These are phyloP conservation scores for Anthophora plumipes DNA, from an alignment of 2,888 invertebrate genomes.

Conservation along the genomic window DNA sequence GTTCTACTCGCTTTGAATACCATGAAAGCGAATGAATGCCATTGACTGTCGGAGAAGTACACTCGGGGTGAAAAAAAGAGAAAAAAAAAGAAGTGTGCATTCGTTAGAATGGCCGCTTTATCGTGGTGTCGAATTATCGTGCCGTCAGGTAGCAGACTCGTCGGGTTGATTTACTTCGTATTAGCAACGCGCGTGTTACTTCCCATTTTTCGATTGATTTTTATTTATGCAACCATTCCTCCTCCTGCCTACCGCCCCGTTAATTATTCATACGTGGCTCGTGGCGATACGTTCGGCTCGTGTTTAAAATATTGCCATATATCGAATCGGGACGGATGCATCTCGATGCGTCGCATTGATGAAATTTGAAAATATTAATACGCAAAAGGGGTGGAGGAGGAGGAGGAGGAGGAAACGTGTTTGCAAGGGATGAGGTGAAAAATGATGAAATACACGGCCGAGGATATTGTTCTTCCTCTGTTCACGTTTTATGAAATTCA, in stretches of 20 bases:
- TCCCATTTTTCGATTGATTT: background rate
- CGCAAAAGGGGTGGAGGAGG: too few species aligned
- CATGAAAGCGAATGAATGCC: constrained; percentile 57
- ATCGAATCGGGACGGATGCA: too few species aligned
- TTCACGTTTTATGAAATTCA: background rate
- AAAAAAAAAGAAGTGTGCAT: background rate
- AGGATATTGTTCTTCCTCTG: background rate
- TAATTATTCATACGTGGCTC: background rate
- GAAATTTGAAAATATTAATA: background rate
- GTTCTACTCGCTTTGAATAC: constrained; percentile 59
- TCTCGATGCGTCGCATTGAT: constrained; percentile 1
- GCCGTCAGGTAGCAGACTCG: constrained; percentile 9
- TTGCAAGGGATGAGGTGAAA: background rate
- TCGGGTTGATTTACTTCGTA: constrained; percentile 12
- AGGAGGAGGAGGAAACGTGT: background rate
- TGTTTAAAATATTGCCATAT: background rate
- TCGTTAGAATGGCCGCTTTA: constrained; percentile 48
- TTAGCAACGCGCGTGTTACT: background rate
- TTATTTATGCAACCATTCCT: background rate
- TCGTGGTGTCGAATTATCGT: constrained; percentile 33
- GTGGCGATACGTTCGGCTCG: background rate
- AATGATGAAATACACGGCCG: background rate
- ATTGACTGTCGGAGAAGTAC: constrained; percentile 44
- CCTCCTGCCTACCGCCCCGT: too few species aligned
- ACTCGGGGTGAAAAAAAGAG: constrained; percentile 52